These are phyloP conservation scores for Oppia nitens DNA, from an alignment of 1,140 invertebrate species.

Conservation along the genomic window DNA sequence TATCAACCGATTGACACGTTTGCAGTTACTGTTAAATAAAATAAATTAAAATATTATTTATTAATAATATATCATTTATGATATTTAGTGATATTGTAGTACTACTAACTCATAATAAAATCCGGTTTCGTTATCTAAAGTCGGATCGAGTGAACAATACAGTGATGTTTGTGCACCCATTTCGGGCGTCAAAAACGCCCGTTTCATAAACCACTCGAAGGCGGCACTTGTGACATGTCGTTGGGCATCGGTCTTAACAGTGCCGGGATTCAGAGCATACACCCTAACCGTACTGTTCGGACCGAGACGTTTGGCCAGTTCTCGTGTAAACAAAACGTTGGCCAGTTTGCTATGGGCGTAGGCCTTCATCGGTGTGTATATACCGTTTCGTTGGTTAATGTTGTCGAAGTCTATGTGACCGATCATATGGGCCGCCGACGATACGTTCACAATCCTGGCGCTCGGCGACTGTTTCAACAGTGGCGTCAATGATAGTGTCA, in stretches of 20 bases:
- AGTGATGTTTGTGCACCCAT: slow-evolving; percentile 56
- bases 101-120: slow-evolving; percentile 2
- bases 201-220: slow-evolving; percentile 51
- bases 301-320: slow-evolving; percentile 55
- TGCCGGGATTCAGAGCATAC: slow-evolving; percentile 27
- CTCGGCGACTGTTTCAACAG: slow-evolving; percentile 33
- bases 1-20: not conserved
- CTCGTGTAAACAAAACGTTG: too few relatives aligned
- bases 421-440: slow-evolving; percentile 47
- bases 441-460: slow-evolving; percentile 51
- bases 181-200: slow-evolving; percentile 49
- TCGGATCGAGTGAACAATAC: slow-evolving; percentile 42
- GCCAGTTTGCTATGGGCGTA: too few relatives aligned
- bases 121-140: slow-evolving; percentile 2
- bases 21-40: slow-evolving; percentile 5
- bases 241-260: slow-evolving; percentile 25
- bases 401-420: slow-evolving; percentile 55
- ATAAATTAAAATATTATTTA: too few relatives aligned
- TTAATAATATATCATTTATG: too few relatives aligned
- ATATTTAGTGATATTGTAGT: too few relatives aligned
- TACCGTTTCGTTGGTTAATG: slow-evolving; percentile 48
- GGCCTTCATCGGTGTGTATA: slow-evolving; percentile 47
- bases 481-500: slow-evolving; percentile 19
- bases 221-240: slow-evolving; percentile 29
- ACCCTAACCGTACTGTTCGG: slow-evolving; percentile 20